Percentiles rank a stretch among this genome's conserved stretches.
Evolutionary conservation across 2,888 invertebrate species (phyloP).

Genomic region (Netelia virgata): DNA sequence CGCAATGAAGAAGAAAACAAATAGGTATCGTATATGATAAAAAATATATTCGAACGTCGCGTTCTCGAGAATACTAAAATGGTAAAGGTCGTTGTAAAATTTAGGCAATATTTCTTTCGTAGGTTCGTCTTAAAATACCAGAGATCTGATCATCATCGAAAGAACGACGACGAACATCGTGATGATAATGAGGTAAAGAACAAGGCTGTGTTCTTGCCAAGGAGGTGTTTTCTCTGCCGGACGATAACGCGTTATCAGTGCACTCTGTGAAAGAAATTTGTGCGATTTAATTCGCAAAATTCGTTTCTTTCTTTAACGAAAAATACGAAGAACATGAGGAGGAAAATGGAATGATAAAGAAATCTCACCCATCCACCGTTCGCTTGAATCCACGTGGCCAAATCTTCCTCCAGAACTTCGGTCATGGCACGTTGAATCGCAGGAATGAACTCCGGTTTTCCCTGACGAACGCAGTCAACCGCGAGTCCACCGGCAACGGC

Average conservation of each 20-base stretch:
- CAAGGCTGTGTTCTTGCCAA: constrained; percentile 71
- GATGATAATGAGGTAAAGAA: constrained; percentile 67
- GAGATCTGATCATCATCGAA: constrained; percentile 64
- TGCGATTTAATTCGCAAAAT: constrained; percentile 9
- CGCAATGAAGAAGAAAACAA: constrained; percentile 11
- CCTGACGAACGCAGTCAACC: constrained; percentile 91
- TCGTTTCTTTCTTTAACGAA: constrained; percentile 9
- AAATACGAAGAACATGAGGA: not conserved
- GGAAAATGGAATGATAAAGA: not conserved
- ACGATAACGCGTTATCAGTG: constrained; percentile 76
- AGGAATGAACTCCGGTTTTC: constrained; percentile 92
- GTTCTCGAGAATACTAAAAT: constrained; percentile 26
- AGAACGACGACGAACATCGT: constrained; percentile 67
- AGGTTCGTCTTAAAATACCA: constrained; percentile 50
- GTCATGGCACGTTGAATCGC: constrained; percentile 91
- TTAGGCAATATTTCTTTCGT: constrained; percentile 11
- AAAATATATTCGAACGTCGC: constrained; percentile 20
- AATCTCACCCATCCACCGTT: constrained; percentile 94
- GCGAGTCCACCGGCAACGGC: constrained; percentile 94
- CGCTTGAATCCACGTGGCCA: constrained; percentile 92
- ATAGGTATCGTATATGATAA: constrained; percentile 2
- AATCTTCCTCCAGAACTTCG: constrained; percentile 89
- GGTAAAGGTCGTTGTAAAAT: not conserved
- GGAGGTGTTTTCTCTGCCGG: constrained; percentile 71
- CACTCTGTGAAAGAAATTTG: constrained; percentile 73